Evolutionary conservation across 2,113 vertebrate species (phyloP).

Genomic region (Gopherus evgoodei): DNA sequence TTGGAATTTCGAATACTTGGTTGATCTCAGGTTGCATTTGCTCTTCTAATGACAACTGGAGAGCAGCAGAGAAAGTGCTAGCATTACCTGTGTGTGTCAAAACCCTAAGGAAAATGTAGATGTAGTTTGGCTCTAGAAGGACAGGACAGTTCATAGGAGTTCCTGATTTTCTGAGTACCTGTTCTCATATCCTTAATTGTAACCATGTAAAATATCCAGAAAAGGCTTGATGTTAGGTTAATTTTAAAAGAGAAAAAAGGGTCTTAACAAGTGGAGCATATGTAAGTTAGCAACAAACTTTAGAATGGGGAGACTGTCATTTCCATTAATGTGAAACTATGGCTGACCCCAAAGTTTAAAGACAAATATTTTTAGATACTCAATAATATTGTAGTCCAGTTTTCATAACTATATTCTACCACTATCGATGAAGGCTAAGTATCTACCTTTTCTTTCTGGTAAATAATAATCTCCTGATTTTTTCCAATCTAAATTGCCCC

Average conservation of each 20-base stretch:
- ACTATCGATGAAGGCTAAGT: conserved; percentile 49
- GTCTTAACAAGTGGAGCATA: conserved; percentile 21
- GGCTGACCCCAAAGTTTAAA: conserved; percentile 42
- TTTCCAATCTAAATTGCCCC: conserved; percentile 67
- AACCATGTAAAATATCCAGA: neutral
- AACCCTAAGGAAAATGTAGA: neutral
- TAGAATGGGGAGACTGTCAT: conserved; percentile 6
- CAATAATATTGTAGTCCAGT: conserved; percentile 42
- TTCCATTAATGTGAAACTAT: conserved; percentile 50
- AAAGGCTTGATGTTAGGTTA: neutral
- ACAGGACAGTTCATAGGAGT: neutral
- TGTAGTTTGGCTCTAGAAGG: neutral
- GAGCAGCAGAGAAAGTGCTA: neutral
- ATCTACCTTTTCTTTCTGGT: conserved; percentile 65
- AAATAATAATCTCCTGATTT: conserved; percentile 67
- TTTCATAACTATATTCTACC: conserved; percentile 38
- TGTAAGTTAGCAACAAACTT: conserved; percentile 18
- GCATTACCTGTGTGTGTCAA: neutral
- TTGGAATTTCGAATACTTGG: neutral
- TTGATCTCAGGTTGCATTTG: neutral
- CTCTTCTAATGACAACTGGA: neutral
- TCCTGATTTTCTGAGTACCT: conserved; percentile 1
- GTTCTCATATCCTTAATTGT: neutral
- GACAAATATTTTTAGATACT: conserved; percentile 49
- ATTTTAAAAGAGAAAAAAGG: conserved; percentile 19